Percentiles rank a stretch among this genome's conserved stretches.
These are phyloP conservation scores for Procavia capensis DNA, from an alignment of 2,113 vertebrate genomes.

Conservation along the genomic window DNA sequence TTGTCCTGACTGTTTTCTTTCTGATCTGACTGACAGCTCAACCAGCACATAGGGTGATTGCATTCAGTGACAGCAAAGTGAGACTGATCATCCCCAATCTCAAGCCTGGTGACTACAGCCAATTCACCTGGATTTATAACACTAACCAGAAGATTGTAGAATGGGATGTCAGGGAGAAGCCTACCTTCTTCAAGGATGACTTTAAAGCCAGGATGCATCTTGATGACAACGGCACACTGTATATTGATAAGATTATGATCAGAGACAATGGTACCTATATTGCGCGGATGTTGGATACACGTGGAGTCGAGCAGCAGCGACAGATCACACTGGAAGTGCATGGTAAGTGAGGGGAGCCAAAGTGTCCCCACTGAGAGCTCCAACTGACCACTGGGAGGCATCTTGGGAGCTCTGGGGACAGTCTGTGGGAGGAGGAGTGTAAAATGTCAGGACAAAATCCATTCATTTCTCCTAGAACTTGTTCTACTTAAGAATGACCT, in stretches of 20 bases:
- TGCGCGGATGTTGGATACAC: rapidly evolving
- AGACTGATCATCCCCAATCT: not conserved
- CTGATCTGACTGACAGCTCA: slow-evolving; percentile 24
- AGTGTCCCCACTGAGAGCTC: not conserved
- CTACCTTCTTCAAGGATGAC: no score
- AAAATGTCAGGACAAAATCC: not conserved
- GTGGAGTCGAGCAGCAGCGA: rapidly evolving
- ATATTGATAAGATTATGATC: not conserved
- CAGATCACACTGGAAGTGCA: not conserved
- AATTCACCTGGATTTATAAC: slow-evolving; percentile 55
- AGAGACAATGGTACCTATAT: slow-evolving; percentile 37
- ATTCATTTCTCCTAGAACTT: not conserved
- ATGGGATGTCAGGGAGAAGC: rapidly evolving
- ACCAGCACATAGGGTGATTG: rapidly evolving
- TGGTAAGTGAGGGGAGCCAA: slow-evolving; percentile 66
- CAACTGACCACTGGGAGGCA: not conserved
- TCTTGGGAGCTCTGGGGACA: not conserved
- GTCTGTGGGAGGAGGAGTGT: not conserved
- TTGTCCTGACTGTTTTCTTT: not conserved
- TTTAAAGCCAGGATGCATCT: rapidly evolving
- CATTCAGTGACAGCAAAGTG: rapidly evolving
- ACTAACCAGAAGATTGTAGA: slow-evolving; percentile 51
- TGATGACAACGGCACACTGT: rapidly evolving
- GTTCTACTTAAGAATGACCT: not conserved
- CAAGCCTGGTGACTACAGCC: rapidly evolving